Evolutionary conservation across 2,888 invertebrate species (phyloP), one percentile per base, ranked within the genome.

Genomic region (Clusia tigrina): DNA sequence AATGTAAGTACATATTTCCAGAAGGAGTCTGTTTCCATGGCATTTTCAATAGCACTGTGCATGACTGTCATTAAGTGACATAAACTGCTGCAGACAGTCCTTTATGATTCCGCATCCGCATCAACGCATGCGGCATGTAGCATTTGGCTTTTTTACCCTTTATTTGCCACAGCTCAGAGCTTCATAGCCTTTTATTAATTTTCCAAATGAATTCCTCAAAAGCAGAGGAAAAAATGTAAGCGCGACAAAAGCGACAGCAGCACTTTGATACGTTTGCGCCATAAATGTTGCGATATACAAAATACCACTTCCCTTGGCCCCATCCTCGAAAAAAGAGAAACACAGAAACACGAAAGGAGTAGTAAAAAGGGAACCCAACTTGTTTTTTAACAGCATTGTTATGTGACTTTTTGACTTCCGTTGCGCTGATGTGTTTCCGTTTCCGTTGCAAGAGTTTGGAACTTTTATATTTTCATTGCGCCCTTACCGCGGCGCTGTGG

Each of bases 361-460:
- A n/a, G n/a, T n/a, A n/a, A n/a, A n/a, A 32, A 32, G 12, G 32
- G 32, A 32, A 32, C 6, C 12, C 32, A 32, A 32, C n/a, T 42
- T 3, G 59, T 67, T 51, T 63, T 60, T 63, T 69, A 63, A 54
- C 72, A 76, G 76, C 74, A 79, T 74, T 76, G 78, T 78, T 75
- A 75, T 79, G 74, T 72, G 78, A 78, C 77, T 78, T 77, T 80
- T 77, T 75, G 74, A 77, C 79, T 78, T 79, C 81, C 81, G 79
- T 74, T 76, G 73, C 77, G 78, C 80, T 80, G 79, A 80, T 79
- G 78, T 80, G 75, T 78, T 80, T 80, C 81, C 79, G 80, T 72
- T 80, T 80, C 79, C 81, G 77, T 74, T 24, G 20, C 23, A 24
- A 2, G n/a, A n/a, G 18, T 59, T 48, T 38, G 12, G 26, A 32